These are phyloP conservation scores for Zoanthus gigantus DNA, from an alignment of 92 coral and sea anemone species.

Conservation along the genomic window DNA sequence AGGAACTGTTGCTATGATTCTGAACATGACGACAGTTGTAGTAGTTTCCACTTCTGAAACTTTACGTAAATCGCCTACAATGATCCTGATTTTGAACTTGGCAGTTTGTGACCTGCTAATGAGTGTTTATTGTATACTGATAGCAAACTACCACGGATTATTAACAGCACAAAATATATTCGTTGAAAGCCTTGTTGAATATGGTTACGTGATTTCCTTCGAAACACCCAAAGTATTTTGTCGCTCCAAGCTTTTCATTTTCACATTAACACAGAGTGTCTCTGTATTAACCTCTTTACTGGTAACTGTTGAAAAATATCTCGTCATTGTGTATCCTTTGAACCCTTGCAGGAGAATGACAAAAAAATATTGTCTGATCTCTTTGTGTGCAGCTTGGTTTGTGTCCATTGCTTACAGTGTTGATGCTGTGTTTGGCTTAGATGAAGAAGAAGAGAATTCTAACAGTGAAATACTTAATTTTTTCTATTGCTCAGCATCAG, in stretches of 20 bases:
- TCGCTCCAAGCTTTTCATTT: neutral
- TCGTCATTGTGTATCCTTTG: constrained; percentile 1
- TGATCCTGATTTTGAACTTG: neutral
- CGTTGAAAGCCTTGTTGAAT: neutral
- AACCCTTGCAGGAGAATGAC: neutral
- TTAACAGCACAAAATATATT: neutral
- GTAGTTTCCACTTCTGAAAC: too few relatives aligned
- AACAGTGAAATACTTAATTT: neutral
- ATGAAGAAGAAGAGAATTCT: neutral
- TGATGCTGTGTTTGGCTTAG: neutral
- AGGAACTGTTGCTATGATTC: too few relatives aligned
- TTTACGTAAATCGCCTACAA: neutral
- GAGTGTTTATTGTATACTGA: constrained; percentile 10
- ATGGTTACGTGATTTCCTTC: neutral
- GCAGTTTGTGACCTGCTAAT: neutral
- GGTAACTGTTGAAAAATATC: constrained; percentile 36
- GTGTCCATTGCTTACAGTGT: neutral
- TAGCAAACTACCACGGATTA: neutral
- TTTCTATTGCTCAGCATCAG: neutral
- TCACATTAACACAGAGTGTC: constrained; percentile 39
- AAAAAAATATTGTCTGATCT: constrained; percentile 13
- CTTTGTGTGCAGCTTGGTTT: neutral
- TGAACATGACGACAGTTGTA: neutral
- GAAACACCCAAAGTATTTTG: neutral
- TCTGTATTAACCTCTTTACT: constrained; percentile 40